Evolutionary conservation across 2,113 vertebrate species (phyloP).

Genomic region (Strix uralensis): DNA sequence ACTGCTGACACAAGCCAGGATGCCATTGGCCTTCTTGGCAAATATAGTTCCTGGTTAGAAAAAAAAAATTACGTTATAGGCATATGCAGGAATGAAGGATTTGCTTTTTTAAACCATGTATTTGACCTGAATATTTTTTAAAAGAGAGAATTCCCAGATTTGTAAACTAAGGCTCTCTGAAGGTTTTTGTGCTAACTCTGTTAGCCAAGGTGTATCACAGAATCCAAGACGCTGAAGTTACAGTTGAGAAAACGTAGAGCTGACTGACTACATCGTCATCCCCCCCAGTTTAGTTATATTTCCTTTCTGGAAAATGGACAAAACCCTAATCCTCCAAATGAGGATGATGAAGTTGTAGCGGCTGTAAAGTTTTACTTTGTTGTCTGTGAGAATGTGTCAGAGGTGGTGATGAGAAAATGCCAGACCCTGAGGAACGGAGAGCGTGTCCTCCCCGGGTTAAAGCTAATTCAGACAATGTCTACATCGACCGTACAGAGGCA

Average conservation of each 20-base stretch:
- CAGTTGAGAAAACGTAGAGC: background rate
- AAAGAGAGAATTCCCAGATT: background rate
- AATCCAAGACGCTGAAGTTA: background rate
- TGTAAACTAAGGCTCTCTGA: background rate
- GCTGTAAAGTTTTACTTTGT: background rate
- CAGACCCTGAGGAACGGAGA: too few species aligned
- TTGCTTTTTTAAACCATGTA: background rate
- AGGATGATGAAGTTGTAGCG: rapidly evolving
- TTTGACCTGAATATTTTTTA: background rate
- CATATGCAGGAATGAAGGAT: background rate
- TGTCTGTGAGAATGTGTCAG: background rate
- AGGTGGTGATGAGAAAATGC: rapidly evolving
- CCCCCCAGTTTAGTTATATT: background rate
- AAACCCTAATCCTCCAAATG: background rate
- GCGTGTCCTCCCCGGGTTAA: background rate
- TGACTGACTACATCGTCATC: too few species aligned
- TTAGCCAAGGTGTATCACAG: background rate
- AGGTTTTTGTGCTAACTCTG: background rate
- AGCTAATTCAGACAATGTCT: background rate
- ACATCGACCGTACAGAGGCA: rapidly evolving
- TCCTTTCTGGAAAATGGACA: background rate
- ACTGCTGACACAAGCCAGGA: too few species aligned
- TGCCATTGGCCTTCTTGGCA: too few species aligned
- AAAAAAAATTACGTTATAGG: background rate
- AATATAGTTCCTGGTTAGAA: background rate